These are phyloP conservation scores for Agapetus fuscipes DNA, from an alignment of 2,888 invertebrate genomes.

Conservation along the genomic window DNA sequence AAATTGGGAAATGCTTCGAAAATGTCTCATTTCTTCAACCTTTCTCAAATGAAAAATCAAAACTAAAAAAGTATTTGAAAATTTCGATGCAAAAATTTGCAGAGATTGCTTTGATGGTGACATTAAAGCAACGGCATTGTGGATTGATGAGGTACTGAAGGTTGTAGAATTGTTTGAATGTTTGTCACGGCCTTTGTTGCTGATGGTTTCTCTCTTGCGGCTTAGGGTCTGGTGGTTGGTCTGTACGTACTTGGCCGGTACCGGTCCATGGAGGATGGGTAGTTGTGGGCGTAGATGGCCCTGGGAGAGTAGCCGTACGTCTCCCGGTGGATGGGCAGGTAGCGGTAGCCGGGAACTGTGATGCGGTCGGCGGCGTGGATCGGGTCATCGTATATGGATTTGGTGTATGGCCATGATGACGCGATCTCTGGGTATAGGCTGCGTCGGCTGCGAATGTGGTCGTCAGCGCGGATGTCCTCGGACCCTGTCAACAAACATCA, in stretches of 20 bases:
- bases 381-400: constrained; percentile 84
- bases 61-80: no score
- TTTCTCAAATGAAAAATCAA: no score
- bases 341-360: constrained; percentile 81
- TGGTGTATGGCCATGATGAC: constrained; percentile 66
- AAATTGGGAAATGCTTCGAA: no score
- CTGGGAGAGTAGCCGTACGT: constrained; percentile 84
- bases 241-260: constrained; percentile 78
- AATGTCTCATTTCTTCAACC: no score
- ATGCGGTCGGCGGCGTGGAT: constrained; percentile 73
- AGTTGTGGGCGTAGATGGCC: constrained; percentile 79
- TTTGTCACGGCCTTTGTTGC: no score
- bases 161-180: neutral
- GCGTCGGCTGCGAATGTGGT: constrained; percentile 64
- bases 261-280: constrained; percentile 61
- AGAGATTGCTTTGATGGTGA: no score
- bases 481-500: constrained; percentile 50
- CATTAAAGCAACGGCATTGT: no score
- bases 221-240: constrained; percentile 21
- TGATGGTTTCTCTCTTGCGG: no score
- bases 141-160: neutral
- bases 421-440: constrained; percentile 69
- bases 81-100: no score
- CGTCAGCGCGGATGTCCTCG: constrained; percentile 85
- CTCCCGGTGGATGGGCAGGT: constrained; percentile 83